Evolutionary conservation across 2,797 vertebrate genomes (phyloP), one percentile per base, ranked within the genome.

Genomic region (Helostoma temminkii): DNA sequence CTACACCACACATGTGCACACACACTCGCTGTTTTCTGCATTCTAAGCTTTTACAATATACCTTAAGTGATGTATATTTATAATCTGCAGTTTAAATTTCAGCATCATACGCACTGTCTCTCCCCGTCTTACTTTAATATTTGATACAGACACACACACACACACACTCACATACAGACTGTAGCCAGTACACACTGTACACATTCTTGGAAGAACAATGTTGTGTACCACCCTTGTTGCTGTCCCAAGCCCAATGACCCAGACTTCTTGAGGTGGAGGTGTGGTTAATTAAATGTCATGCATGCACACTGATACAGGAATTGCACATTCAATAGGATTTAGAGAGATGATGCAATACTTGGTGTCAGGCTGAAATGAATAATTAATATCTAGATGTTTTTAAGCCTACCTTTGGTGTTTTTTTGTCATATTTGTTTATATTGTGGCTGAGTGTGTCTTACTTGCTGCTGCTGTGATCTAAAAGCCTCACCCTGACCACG

Each of bases 291-390:
- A 70, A 6, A 61, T 42, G 48, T 1, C 30, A 32, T n/a, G n/a
- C n/a, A n/a, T 11, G 10, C 37, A 39, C 14, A 41, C 16, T 19
- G 9, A 39, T 7, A 10, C 37, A 37, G 47, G 28, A 41, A 11
- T 70, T 75, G 58, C 59, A 49, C 73, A 63, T 71, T 62, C 47
- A 60, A 60, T 61, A 15, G 1, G 12, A 39, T 55, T 62, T 52
- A 62, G 22, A 75, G 26, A 6, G 52, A 69, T 85, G 83, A 88
- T 75, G 75, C 66, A 85, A 81, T 43, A 62, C 16, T 43, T 66
- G 56, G 43, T 71, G 34, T 66, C 3, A 48, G 22, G 37, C 55
- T 65, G 62, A 74, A 76, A 75, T 83, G 3, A 81, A 71, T 80
- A 50, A 77, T 76, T 70, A 2, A 82, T 60, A 5, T n/a, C 3